Conservation (phyloP, 2,113 vertebrate genomes). For the Todiramphus chloris region DNA sequence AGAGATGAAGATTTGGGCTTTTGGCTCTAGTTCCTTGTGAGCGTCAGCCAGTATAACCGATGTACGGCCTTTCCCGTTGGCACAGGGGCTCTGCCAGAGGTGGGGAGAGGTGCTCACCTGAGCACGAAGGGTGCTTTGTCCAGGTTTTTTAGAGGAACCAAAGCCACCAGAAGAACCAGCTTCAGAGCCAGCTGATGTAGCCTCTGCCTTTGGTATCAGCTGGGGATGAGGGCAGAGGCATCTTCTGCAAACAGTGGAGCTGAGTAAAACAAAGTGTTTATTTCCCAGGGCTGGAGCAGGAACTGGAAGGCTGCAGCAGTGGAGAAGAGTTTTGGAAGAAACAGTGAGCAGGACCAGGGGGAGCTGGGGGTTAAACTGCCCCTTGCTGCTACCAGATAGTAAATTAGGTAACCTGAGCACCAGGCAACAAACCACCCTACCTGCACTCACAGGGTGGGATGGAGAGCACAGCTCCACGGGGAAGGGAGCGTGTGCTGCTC, state of each 20-base stretch:
- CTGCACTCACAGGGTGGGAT: background rate
- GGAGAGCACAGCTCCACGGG: background rate
- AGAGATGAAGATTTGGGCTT: background rate
- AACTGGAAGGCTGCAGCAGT: background rate
- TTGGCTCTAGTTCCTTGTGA: background rate
- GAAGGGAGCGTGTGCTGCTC: background rate
- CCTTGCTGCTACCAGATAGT: background rate
- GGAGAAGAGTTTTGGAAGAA: background rate
- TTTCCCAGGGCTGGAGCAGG: background rate
- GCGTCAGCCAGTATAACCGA: background rate
- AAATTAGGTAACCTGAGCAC: background rate
- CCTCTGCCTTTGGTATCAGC: accelerated
- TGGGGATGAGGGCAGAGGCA: background rate
- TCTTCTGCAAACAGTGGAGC: background rate
- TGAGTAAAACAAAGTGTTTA: background rate
- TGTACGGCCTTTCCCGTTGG: background rate
- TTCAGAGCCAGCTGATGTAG: background rate
- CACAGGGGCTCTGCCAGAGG: accelerated
- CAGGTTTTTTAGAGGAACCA: background rate
- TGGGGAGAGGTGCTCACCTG: background rate
- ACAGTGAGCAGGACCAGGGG: background rate
- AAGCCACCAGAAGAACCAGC: background rate
- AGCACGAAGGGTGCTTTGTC: background rate
- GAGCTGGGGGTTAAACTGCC: background rate
- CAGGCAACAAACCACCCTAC: background rate